phyloP scores from a whole-genome alignment of 2,797 vertebrate genomes.

The Lemur catta region DNA sequence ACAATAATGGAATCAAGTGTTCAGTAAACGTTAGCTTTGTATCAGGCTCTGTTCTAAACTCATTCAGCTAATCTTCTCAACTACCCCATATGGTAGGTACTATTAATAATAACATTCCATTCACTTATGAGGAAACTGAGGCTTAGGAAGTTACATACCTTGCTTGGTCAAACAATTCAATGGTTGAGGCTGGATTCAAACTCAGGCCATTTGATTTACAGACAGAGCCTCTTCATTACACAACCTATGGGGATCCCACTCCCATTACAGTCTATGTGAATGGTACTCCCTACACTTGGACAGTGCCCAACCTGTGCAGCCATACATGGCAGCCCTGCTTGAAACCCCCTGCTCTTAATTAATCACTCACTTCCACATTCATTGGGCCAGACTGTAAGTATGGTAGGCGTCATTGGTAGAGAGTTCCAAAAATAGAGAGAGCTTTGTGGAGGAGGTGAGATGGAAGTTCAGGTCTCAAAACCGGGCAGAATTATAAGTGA shows the following conservation, averaged over 20 bases:
- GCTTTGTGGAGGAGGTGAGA: slow-evolving; percentile 42
- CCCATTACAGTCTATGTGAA: background rate
- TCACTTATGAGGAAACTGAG: background rate
- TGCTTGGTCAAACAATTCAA: background rate
- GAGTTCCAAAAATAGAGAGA: slow-evolving; percentile 27
- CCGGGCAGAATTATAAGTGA: background rate
- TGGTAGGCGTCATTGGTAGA: background rate
- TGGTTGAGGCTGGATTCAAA: background rate
- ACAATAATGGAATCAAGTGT: background rate
- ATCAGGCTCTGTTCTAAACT: background rate
- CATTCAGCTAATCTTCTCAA: background rate
- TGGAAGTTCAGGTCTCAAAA: background rate
- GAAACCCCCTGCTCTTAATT: background rate
- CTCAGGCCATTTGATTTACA: background rate
- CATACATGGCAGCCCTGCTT: background rate
- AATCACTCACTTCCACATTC: background rate
- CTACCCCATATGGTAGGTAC: background rate
- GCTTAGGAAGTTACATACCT: background rate
- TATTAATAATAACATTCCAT: background rate
- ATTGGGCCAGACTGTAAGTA: background rate
- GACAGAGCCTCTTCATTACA: background rate
- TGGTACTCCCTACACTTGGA: too few relatives aligned
- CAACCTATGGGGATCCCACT: background rate
- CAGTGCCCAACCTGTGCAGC: background rate
- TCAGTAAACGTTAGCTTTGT: background rate